These are phyloP conservation scores for Menidia menidia DNA, from an alignment of 2,797 vertebrate species.

Conservation along the genomic window DNA sequence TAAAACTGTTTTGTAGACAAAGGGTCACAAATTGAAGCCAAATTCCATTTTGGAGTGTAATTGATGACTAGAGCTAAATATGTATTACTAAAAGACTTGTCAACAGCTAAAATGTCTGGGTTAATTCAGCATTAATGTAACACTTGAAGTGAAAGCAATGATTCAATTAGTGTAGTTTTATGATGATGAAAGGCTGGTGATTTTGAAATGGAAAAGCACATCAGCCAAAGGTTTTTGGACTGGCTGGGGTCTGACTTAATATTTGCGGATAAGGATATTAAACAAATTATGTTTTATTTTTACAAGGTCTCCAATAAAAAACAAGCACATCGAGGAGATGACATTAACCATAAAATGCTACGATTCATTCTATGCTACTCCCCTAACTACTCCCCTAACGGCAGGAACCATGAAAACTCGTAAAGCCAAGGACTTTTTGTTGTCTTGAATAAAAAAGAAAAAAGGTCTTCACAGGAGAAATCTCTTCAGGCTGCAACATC, in stretches of 20 bases:
- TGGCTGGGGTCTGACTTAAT: conserved; percentile 22
- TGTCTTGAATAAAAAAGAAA: no score
- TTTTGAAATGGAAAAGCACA: conserved; percentile 27
- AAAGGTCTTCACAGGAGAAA: no score
- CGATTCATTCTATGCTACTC: no score
- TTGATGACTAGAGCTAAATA: background rate
- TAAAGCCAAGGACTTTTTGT: no score
- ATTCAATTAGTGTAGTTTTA: conserved; percentile 34
- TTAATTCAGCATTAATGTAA: conserved; percentile 2
- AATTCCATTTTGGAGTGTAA: background rate
- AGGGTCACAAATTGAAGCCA: conserved; percentile 4
- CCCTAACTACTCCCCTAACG: no score
- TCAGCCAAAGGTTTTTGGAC: conserved; percentile 35
- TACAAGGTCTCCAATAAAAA: conserved; percentile 1
- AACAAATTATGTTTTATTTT: background rate
- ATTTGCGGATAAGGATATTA: conserved; percentile 17
- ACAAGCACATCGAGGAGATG: background rate
- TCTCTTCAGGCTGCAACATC: no score
- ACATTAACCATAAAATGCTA: background rate
- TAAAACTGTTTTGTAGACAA: background rate
- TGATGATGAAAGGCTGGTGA: conserved; percentile 11
- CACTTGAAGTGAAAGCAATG: conserved; percentile 11
- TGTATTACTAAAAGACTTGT: background rate
- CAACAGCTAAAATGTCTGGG: conserved; percentile 7
- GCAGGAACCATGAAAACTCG: no score